Conservation (phyloP, 2,888 invertebrate genomes). For the Yponomeuta plumbellus region DNA sequence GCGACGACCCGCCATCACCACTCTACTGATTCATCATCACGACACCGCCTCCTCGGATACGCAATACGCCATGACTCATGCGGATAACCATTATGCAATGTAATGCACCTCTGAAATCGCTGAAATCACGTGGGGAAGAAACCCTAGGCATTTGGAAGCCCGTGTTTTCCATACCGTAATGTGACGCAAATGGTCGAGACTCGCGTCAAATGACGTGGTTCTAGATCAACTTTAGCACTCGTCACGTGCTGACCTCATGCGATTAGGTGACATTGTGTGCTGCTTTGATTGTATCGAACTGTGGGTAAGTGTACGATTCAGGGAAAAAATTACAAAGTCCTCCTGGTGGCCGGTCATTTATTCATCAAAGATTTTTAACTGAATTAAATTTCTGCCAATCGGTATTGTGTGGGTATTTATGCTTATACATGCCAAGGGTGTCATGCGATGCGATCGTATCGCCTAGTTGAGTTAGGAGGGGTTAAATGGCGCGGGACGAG, state of each 20-base stretch:
- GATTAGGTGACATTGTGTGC: conserved; percentile 13
- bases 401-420: not conserved
- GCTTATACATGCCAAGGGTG: not conserved
- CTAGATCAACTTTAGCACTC: conserved; percentile 36
- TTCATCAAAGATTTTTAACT: not conserved
- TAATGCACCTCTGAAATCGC: not conserved
- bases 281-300: conserved; percentile 3
- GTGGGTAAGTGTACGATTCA: not conserved
- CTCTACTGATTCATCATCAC: conserved; percentile 51
- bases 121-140: not conserved
- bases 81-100: conserved; percentile 5
- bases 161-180: not conserved
- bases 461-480: conserved; percentile 6
- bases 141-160: not conserved
- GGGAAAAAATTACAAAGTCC: not conserved
- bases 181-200: conserved; percentile 6
- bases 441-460: not conserved
- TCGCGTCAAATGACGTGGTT: conserved; percentile 32
- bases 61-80: conserved; percentile 15
- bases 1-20: conserved; percentile 34
- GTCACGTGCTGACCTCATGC: conserved; percentile 26
- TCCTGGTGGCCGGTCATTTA: not conserved
- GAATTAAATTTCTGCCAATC: not conserved
- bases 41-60: conserved; percentile 29
- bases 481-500: conserved; percentile 27